A percentile compares a stretch with the other conserved stretches of the same genome.
These are phyloP conservation scores for Amphiura filiformis DNA, from an alignment of 35 echinoderm and acorn worm species.

Conservation along the genomic window DNA sequence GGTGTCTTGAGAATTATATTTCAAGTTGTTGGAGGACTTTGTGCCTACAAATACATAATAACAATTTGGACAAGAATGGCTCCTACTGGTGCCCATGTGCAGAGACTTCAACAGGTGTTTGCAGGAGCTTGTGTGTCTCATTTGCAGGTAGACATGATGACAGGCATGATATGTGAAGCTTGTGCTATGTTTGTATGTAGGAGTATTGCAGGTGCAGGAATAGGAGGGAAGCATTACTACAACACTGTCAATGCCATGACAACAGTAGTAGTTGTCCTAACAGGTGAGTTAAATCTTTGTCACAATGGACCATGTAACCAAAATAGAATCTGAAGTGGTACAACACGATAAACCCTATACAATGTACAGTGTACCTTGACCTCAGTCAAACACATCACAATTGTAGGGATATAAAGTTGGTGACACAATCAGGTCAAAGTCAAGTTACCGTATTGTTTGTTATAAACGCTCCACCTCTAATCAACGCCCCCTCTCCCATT, in stretches of 20 bases:
- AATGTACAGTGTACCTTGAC: neutral
- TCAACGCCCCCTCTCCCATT: too few species aligned
- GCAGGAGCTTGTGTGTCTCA: conserved; percentile 32
- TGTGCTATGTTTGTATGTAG: conserved; percentile 44
- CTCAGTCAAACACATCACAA: too few species aligned
- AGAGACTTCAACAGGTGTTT: conserved; percentile 20
- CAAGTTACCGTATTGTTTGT: too few species aligned
- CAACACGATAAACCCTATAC: neutral
- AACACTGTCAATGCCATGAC: conserved; percentile 46
- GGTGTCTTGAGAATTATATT: conserved; percentile 51
- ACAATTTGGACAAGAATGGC: conserved; percentile 57
- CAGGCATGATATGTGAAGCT: conserved; percentile 49
- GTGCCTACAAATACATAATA: conserved; percentile 60
- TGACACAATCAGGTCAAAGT: too few species aligned
- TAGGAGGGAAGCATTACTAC: conserved; percentile 34
- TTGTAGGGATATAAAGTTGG: too few species aligned
- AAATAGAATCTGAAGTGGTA: neutral
- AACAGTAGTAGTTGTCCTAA: conserved; percentile 41
- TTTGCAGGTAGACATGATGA: conserved; percentile 45
- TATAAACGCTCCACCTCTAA: too few species aligned
- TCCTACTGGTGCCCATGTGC: conserved; percentile 35
- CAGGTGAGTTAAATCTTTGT: too few species aligned
- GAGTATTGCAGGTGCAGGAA: conserved; percentile 43
- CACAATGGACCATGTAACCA: neutral
- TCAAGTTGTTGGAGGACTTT: conserved; percentile 61